Percentiles rank a stretch among this genome's conserved stretches.
phyloP scores from a whole-genome alignment of 2,797 vertebrate species.

The Mastacembelus armatus region DNA sequence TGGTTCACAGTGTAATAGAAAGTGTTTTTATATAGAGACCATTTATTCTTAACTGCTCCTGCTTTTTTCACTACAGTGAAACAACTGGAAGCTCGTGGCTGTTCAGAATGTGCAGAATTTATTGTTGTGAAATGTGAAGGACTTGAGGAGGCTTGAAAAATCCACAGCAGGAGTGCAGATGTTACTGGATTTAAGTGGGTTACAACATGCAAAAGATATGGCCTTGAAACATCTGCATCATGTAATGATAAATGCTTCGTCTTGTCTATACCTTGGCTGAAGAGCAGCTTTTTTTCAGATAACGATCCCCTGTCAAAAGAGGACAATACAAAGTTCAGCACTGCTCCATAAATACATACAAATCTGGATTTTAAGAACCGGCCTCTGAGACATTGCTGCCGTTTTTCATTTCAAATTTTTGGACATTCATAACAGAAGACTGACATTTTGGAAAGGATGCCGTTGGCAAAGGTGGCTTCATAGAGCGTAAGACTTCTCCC shows the following conservation, averaged over 20 bases:
- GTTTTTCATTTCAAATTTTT: background rate
- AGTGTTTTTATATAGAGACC: slow-evolving; percentile 1
- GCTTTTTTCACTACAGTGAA: background rate
- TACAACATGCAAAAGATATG: slow-evolving; percentile 6
- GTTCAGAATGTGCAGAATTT: slow-evolving; percentile 12
- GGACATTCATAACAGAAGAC: slow-evolving; percentile 38
- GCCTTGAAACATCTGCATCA: background rate
- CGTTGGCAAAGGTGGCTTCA: slow-evolving; percentile 88
- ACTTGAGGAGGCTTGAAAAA: no score
- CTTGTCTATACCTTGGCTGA: slow-evolving; percentile 82
- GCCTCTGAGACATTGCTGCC: background rate
- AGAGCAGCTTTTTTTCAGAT: slow-evolving; percentile 89
- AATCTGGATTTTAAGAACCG: background rate
- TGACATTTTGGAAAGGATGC: slow-evolving; percentile 87
- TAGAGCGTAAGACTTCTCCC: slow-evolving; percentile 87
- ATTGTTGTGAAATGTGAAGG: no score
- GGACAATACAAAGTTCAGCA: slow-evolving; percentile 16
- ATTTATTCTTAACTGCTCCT: background rate
- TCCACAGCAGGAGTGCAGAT: no score
- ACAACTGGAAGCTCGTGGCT: background rate
- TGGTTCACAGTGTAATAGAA: slow-evolving; percentile 11
- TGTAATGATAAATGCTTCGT: background rate
- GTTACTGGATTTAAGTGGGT: background rate
- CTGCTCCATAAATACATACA: background rate
- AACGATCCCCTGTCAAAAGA: slow-evolving; percentile 85